phyloP scores from a whole-genome alignment of 2,797 vertebrate genomes.

The Pempheris klunzingeri region DNA sequence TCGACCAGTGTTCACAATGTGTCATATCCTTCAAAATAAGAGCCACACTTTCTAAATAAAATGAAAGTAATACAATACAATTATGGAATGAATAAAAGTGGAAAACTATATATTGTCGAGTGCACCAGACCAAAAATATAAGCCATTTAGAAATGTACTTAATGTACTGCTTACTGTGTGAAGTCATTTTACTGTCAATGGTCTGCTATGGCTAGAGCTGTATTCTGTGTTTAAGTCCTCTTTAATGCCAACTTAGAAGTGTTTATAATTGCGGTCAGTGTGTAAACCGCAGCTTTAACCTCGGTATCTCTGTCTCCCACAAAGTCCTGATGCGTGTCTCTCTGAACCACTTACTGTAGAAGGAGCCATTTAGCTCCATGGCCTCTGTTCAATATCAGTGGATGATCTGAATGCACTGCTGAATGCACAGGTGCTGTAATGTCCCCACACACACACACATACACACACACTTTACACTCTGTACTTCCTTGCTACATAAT shows the following conservation, averaged over 20 bases:
- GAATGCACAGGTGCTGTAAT: too few relatives aligned
- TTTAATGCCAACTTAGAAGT: background rate
- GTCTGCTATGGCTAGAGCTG: background rate
- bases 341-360: constrained; percentile 48
- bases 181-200: background rate
- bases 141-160: background rate
- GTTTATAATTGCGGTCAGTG: constrained; percentile 20
- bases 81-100: background rate
- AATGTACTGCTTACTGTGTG: background rate
- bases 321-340: constrained; percentile 20
- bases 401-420: constrained; percentile 50
- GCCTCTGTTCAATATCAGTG: constrained; percentile 60
- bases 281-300: background rate
- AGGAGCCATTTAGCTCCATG: constrained; percentile 44
- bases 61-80: too few relatives aligned
- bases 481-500: background rate
- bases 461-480: constrained; percentile 17
- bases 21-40: constrained; percentile 12
- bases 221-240: background rate
- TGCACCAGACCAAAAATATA: background rate
- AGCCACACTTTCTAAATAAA: constrained; percentile 6
- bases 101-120: background rate
- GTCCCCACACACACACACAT: constrained; percentile 30
- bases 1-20: too few relatives aligned
- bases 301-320: background rate